Base-by-base conservation (phyloP, 1,140 invertebrate genomes). In the Brachionus paranguensis region DNA sequence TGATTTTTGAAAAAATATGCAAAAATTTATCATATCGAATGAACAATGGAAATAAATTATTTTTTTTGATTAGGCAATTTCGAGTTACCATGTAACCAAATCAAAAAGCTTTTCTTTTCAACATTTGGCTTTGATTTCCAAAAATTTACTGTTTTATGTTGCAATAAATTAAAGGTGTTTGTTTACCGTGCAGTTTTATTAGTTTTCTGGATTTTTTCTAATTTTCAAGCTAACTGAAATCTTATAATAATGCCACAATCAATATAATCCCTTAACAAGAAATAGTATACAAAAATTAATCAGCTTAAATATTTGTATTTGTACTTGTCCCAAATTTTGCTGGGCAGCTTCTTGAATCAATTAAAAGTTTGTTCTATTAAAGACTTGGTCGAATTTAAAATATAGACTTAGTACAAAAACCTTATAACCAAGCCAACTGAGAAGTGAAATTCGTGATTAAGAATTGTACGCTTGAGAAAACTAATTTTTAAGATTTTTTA, bases 261-360 rank as follows among this genome's bases (percentile, higher is more conserved):
- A 17, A 45, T 72, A 5, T 68, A 11, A 41, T 72, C 41, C 2
- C 33, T 12, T 41, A 8, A 43, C 41, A 41, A 41, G 20, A 72
- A 72, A 24, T 1, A 14, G 64, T 68, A 29, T 68, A 68, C n/a
- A 43, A 72, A 72, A 41, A 43, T 72, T 72, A 72, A 72, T 72
- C 68, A 72, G 41, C 17, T 72, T 72, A 72, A 72, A 72, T 72
- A 72, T 72, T 72, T 72, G 37, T 17, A 45, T 37, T 72, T 72
- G 11, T 72, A 72, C 68, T 72, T 72, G 68, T 72, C 41, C 68
- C 68, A 72, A 8, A 60, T 60, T 20, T 27, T 3, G 10, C 20
- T 60, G 5, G 53, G 20, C 53, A 20, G 20, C 20, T 60, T 60
- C 53, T 60, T 60, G 53, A 60, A 60, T 60, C 53, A 43, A 72